Percentiles rank a stretch among this genome's conserved stretches.
These are phyloP conservation scores for Tenodera sinensis DNA, from an alignment of 2,888 invertebrate genomes.

Conservation along the genomic window DNA sequence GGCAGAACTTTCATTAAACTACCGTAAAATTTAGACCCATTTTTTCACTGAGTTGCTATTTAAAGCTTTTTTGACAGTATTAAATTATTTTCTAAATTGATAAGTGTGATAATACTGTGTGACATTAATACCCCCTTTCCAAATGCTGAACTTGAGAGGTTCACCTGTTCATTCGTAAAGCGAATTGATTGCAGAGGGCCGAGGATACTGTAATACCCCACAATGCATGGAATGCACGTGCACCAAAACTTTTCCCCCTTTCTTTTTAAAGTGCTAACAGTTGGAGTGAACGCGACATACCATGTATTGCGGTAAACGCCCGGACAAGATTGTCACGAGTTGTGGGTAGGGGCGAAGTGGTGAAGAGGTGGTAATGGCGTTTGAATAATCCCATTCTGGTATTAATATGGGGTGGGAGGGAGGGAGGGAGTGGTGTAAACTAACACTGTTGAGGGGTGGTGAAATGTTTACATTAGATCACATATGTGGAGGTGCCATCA, in stretches of 20 bases:
- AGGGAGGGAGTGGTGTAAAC: background rate
- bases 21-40: no score
- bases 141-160: no score
- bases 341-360: background rate
- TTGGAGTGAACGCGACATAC: background rate
- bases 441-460: background rate
- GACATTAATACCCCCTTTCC: no score
- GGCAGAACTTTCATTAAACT: no score
- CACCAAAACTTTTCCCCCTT: background rate
- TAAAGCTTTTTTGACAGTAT: no score
- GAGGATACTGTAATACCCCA: background rate
- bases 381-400: background rate
- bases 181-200: no score
- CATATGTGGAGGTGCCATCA: background rate
- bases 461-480: background rate
- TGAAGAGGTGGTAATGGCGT: background rate
- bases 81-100: no score
- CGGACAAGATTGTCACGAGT: background rate
- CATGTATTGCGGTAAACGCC: background rate
- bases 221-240: background rate
- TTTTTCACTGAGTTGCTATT: no score
- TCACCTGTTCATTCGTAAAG: no score
- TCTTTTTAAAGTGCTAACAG: no score
- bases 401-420: background rate
- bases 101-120: no score